Evolutionary conservation across 2,113 vertebrate genomes (phyloP).

Genomic region (Lucifuga dentata): DNA sequence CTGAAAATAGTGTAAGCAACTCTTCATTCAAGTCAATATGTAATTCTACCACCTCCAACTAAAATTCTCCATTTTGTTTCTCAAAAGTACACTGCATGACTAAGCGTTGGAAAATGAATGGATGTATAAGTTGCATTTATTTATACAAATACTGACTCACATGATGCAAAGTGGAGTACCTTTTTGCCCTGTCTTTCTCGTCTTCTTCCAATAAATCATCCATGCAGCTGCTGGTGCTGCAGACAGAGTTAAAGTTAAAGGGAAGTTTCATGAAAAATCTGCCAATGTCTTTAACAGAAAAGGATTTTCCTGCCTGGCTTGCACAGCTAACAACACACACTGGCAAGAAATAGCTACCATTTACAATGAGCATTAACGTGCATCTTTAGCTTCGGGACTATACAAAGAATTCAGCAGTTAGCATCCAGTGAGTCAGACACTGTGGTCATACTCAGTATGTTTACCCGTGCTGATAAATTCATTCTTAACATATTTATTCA

Average conservation of each 20-base stretch:
- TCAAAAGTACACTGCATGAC: too few relatives aligned
- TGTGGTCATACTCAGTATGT: too few relatives aligned
- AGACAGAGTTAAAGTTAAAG: slow-evolving; percentile 43
- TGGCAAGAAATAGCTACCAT: too few relatives aligned
- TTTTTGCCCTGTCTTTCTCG: slow-evolving; percentile 95
- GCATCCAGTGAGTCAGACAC: too few relatives aligned
- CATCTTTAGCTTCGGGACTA: not conserved
- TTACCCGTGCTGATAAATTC: not conserved
- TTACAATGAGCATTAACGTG: not conserved
- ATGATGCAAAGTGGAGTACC: slow-evolving; percentile 77
- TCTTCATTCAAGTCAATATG: not conserved
- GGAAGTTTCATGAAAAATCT: too few relatives aligned
- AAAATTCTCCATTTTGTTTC: not conserved
- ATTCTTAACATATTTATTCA: not conserved
- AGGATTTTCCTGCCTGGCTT: too few relatives aligned
- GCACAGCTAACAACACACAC: too few relatives aligned
- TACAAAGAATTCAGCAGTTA: not conserved
- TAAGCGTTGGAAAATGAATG: too few relatives aligned
- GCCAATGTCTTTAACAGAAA: too few relatives aligned
- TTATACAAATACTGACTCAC: not conserved
- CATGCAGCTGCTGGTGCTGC: slow-evolving; percentile 87
- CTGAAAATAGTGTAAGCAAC: too few relatives aligned
- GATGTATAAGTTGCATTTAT: not conserved
- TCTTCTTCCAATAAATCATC: slow-evolving; percentile 93
- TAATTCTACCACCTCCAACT: not conserved